Evolutionary conservation across 1,140 invertebrate genomes (phyloP), one percentile per base, ranked within the genome.

Genomic region (Bactericera cockerelli): DNA sequence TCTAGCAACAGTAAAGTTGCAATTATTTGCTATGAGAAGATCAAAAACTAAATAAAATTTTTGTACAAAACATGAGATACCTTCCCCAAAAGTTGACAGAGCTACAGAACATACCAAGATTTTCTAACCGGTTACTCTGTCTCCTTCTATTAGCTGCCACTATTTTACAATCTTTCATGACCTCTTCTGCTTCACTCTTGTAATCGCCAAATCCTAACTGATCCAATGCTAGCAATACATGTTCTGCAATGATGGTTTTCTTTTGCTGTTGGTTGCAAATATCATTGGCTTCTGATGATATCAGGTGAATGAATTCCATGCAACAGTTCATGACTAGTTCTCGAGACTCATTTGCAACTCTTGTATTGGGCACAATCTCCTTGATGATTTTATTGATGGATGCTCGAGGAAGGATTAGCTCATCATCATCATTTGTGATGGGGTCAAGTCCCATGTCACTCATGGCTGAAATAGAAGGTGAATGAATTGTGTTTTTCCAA

Each of bases 351-450:
- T 95, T 95, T 3, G 93, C 93, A 22, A 98, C 92, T 62, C 95
- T 77, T 26, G 97, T 82, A 61, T 77, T 88, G 80, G 94, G 93
- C 26, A 93, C 76, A 39, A 97, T 79, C 75, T 98, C 94, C 71
- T 98, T 98, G 39, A 98, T 97, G 83, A 98, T 95, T 81, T 98
- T 98, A 69, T 98, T 98, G 61, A 98, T 90, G 55, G 93, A 94
- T 10, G 94, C 94, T 67, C 94, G 75, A 1, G 95, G 95, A 62
- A 98, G 79, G 25, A 90, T 96, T 31, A 95, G 73, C 71, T 98
- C 92, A 69, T 98, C 93, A 68, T 89, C 87, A 71, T 91, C 88
- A 49, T 24, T 33, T 31, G 19, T 26, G 21, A 58, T 21, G 24
- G 24, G 33, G 58, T 26, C 26, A 13, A 13, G 26, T 13, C 38